Percentiles rank a stretch among this genome's conserved stretches.
Conservation (phyloP, 2,888 invertebrate genomes). For the Allolobophora icterica region DNA sequence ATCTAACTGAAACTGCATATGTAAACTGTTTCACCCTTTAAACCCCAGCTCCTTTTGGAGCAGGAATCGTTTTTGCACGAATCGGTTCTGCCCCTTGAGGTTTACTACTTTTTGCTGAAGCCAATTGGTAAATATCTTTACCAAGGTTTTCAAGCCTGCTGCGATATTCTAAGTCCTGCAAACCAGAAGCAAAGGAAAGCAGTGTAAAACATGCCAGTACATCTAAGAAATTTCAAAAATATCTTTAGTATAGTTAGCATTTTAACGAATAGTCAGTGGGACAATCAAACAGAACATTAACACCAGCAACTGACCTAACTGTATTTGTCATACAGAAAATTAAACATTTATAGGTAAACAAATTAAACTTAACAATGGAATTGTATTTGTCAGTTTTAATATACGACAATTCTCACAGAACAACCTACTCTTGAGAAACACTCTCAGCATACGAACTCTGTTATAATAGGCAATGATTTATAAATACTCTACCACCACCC, state of each 20-base stretch:
- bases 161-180: conserved; percentile 24
- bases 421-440: no score
- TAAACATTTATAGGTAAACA: no score
- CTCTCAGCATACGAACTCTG: no score
- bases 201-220: neutral
- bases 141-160: neutral
- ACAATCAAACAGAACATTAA: neutral
- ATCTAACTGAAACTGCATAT: neutral
- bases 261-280: no score
- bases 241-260: no score
- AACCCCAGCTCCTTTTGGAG: neutral
- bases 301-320: neutral
- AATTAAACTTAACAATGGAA: no score
- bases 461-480: no score
- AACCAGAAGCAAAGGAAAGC: neutral
- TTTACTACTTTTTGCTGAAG: neutral
- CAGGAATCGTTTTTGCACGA: neutral
- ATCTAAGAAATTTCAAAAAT: no score
- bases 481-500: no score
- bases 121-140: neutral
- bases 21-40: neutral
- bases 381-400: no score
- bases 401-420: no score
- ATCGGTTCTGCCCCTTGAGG: no score
- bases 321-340: neutral